Evolutionary conservation across 2,797 vertebrate species (phyloP).

Genomic region (Echiichthys vipera): DNA sequence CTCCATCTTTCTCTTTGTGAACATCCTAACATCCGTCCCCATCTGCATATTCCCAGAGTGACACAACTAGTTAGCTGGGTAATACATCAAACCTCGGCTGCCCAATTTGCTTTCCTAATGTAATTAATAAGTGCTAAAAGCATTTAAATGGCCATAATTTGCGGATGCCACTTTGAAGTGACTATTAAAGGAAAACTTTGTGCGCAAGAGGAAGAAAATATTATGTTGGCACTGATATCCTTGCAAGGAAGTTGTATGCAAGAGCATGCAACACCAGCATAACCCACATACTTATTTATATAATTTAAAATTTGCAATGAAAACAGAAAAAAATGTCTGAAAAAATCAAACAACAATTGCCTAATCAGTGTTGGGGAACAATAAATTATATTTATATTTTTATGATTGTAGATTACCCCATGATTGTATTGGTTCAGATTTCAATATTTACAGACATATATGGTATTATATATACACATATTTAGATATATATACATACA

Average conservation of each 20-base stretch:
- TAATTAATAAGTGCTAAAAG: constrained; percentile 88
- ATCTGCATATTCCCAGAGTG: constrained; percentile 84
- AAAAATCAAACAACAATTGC: constrained; percentile 14
- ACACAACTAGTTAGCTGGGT: constrained; percentile 86
- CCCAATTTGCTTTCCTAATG: constrained; percentile 87
- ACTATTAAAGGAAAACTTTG: constrained; percentile 75
- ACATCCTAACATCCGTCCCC: constrained; percentile 71
- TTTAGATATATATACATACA: background rate
- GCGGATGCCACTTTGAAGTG: constrained; percentile 80
- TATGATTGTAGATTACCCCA: constrained; percentile 4
- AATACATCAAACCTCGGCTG: constrained; percentile 87
- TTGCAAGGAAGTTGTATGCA: constrained; percentile 26
- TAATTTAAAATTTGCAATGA: constrained; percentile 8
- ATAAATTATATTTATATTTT: too few relatives aligned
- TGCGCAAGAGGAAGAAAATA: constrained; percentile 57
- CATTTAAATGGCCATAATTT: constrained; percentile 84
- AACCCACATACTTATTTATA: constrained; percentile 6
- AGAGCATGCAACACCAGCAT: constrained; percentile 7
- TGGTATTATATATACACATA: too few relatives aligned
- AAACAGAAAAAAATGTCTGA: background rate
- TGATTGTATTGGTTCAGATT: background rate
- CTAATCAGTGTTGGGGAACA: background rate
- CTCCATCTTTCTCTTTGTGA: constrained; percentile 72
- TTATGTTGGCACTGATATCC: constrained; percentile 34
- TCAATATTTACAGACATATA: constrained; percentile 12